Conservation (phyloP, 1,140 invertebrate species). For the Metopolophium dirhodum region DNA sequence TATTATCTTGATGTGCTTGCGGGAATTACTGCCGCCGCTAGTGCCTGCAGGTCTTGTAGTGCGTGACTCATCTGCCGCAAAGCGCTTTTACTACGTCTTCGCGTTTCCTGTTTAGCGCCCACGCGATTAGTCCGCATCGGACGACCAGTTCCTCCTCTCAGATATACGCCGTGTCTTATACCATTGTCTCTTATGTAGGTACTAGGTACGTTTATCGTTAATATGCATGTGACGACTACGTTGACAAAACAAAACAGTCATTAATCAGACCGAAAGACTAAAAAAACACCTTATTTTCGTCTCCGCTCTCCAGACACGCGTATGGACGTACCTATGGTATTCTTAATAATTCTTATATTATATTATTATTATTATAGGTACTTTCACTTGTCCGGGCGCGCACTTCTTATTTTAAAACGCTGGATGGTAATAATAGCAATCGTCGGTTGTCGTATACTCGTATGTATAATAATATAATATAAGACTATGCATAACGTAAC, state of each 20-base stretch:
- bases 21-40: neutral
- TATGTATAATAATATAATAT: neutral
- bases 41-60: neutral
- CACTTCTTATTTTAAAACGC: neutral
- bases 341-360: neutral
- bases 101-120: slow-evolving; percentile 20
- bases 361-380: neutral
- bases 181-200: neutral
- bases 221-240: neutral
- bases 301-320: neutral
- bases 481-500: too few relatives aligned
- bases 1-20: too few relatives aligned
- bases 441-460: neutral
- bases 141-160: neutral
- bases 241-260: slow-evolving; percentile 41
- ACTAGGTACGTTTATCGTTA: neutral
- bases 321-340: neutral
- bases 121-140: neutral
- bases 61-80: slow-evolving; percentile 1
- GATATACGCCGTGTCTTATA: neutral
- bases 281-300: neutral
- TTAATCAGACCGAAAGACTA: neutral
- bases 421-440: neutral
- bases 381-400: neutral
- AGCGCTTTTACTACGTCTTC: slow-evolving; percentile 5